Base-by-base conservation (phyloP, 1,140 invertebrate species). In the Drosophila nebulosa region DNA sequence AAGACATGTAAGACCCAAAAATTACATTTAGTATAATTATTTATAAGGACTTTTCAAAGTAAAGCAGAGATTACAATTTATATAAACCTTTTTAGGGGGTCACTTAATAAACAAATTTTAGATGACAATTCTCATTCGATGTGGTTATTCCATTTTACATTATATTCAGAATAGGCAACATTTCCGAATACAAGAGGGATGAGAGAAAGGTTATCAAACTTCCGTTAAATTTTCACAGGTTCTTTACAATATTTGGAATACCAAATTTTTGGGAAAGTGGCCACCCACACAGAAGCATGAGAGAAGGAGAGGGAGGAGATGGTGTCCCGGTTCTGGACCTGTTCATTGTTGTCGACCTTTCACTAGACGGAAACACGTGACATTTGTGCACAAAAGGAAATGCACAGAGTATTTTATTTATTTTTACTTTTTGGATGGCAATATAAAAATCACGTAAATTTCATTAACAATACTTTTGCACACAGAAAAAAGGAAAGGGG, bases 361-460 rank as follows among this genome's bases (percentile, higher is more conserved):
- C 27, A 10, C 7, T 36, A 50, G 62, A 73, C 61, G 81, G 65
- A 80, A 79, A 68, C 61, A 72, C 73, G 73, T 85, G 77, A 86
- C 80, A 85, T 79, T 78, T 74, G 79, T 32, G 39, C 64, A 42
- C 64, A 59, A 73, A 32, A 42, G 32, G 52, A 32, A 53, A 26
- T 39, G n/a, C 30, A 18, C 52, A 30, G 36, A 59, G 42, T 9
- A 30, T 58, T 27, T 21, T 39, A 18, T 36, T 51, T 61, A 61
- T 61, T 12, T 62, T 57, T 61, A n/a, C 27, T 30, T 53, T 62
- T 64, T 30, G 64, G 52, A 51, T 66, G 42, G 50, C 78, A 85
- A 62, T 88, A 72, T 81, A 57, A 62, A 69, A 81, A 78, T 88
- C 74, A 73, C 74, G 83, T 86, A 83, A 88, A 88, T 83, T 86